Percentiles rank a stretch among this genome's conserved stretches.
Conservation (phyloP, 2,113 vertebrate species). For the Chaetodon trifascialis region DNA sequence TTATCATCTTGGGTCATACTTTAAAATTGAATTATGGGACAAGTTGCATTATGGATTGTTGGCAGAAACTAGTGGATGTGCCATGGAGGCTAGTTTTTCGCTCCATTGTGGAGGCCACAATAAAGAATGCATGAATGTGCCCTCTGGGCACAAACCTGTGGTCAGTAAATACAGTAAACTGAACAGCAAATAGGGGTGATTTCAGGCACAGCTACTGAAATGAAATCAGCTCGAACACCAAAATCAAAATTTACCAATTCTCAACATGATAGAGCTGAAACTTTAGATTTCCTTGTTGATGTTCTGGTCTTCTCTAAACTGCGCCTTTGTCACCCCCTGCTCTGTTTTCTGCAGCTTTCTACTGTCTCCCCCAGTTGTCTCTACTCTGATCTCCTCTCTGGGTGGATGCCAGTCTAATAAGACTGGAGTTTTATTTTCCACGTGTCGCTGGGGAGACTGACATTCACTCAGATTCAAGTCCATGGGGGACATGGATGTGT, state of each 20-base stretch:
- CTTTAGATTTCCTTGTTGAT: slow-evolving; percentile 29
- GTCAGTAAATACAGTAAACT: not conserved
- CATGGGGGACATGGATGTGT: slow-evolving; percentile 51
- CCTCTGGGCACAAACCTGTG: not conserved
- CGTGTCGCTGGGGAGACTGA: slow-evolving; percentile 67
- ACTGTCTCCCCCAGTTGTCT: slow-evolving; percentile 30
- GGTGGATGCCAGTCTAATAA: slow-evolving; percentile 57
- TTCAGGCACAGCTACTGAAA: not conserved
- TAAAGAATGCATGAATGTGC: too few relatives aligned
- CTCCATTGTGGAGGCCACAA: not conserved
- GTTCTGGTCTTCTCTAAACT: slow-evolving; percentile 36
- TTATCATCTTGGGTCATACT: not conserved
- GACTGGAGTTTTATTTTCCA: slow-evolving; percentile 66
- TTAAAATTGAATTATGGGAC: not conserved
- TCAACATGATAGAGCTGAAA: not conserved
- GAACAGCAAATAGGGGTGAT: not conserved
- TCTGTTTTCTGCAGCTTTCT: slow-evolving; percentile 48
- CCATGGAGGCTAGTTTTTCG: not conserved
- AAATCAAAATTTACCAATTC: not conserved
- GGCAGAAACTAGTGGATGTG: not conserved
- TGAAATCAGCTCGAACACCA: not conserved
- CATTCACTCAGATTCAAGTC: slow-evolving; percentile 69
- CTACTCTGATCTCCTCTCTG: slow-evolving; percentile 50
- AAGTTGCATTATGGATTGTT: not conserved
- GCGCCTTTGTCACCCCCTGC: slow-evolving; percentile 33